Conservation (phyloP, 2,888 invertebrate species). For the Cephus runcator region DNA sequence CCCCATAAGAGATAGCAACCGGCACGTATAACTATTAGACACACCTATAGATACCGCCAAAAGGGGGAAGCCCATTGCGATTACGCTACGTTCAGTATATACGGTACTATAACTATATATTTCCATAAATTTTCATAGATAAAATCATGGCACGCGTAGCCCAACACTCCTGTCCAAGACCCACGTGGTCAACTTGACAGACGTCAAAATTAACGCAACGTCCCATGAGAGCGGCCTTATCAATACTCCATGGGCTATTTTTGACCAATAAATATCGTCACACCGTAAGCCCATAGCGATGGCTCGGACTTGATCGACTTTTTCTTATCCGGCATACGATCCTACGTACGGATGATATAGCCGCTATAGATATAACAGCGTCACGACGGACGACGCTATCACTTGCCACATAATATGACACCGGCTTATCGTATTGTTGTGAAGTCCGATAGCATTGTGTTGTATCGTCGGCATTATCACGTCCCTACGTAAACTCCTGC, state of each 20-base stretch:
- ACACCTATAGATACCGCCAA: neutral
- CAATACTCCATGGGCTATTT: neutral
- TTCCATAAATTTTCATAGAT: slow-evolving; percentile 17
- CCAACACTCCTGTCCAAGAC: neutral
- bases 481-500: slow-evolving; percentile 18
- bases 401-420: slow-evolving; percentile 14
- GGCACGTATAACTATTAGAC: neutral
- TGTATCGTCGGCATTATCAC: slow-evolving; percentile 14
- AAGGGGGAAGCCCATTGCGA: neutral
- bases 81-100: neutral
- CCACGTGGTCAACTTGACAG: neutral
- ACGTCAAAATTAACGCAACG: neutral
- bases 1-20: neutral
- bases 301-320: neutral
- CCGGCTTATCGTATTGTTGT: slow-evolving; percentile 27
- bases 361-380: neutral
- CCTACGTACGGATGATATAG: neutral
- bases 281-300: neutral
- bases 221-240: neutral
- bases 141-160: slow-evolving; percentile 10
- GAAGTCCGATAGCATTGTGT: slow-evolving; percentile 24
- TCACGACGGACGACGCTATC: neutral
- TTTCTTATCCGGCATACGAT: neutral
- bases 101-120: slow-evolving; percentile 2
- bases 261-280: neutral